Conservation (phyloP, 1,140 invertebrate genomes). For the Eriocheir sinensis region DNA sequence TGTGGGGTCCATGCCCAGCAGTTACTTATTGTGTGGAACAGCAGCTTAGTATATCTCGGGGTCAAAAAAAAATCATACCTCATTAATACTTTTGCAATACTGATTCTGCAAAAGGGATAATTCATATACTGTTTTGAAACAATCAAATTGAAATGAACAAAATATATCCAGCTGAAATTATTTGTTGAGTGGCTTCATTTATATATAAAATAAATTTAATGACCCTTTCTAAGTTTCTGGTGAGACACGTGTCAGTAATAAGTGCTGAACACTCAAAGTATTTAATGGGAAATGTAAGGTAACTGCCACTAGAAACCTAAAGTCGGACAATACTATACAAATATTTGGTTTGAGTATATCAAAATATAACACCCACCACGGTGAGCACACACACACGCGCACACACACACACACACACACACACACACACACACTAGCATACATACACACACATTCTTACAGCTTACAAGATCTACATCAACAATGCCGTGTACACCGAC, state of each 20-base stretch:
- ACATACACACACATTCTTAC: not conserved
- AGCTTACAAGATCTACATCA: not conserved
- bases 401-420: too few species aligned
- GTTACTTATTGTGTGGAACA: not conserved
- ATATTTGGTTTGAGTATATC: slow-evolving; percentile 59
- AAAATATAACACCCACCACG: not conserved
- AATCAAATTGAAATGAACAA: not conserved
- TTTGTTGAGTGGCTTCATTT: too few species aligned
- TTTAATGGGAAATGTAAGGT: not conserved
- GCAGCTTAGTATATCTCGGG: too few species aligned
- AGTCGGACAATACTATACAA: slow-evolving; percentile 33
- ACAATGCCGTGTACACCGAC: not conserved
- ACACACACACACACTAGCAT: too few species aligned
- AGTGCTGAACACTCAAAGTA: slow-evolving; percentile 7
- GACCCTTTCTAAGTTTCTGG: slow-evolving; percentile 1
- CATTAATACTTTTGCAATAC: too few species aligned
- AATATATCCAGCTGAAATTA: not conserved
- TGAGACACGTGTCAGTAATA: not conserved
- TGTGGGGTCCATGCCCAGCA: not conserved
- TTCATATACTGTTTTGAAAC: not conserved
- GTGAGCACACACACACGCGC: not conserved
- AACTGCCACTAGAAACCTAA: not conserved
- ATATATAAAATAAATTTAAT: not conserved
- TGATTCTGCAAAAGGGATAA: too few species aligned
- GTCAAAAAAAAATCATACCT: too few species aligned